Evolutionary conservation across 2,888 invertebrate genomes (phyloP), one percentile per base, ranked within the genome.

Genomic region (Chrysolina haemoptera): DNA sequence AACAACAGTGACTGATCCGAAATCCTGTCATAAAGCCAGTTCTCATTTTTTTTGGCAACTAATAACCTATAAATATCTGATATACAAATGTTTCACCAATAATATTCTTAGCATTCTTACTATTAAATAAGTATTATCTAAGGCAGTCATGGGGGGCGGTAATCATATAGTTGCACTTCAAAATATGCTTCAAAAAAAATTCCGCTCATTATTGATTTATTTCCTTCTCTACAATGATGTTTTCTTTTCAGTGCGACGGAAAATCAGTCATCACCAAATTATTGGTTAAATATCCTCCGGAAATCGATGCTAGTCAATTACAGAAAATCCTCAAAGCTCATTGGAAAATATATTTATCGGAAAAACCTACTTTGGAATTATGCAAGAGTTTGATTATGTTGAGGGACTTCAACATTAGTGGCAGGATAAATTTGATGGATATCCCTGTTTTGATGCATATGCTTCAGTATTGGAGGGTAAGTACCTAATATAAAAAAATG

Each of bases 351-450:
- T 91, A 89, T 83, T 83, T 92, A 62, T 88, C 90, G 50, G 90
- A 91, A 77, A 91, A 91, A 84, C 92, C 93, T 53, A 91, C 91
- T 79, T 86, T 91, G 78, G 93, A 92, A 86, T 88, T 93, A 79
- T 92, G 93, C 85, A 91, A 93, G 86, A 92, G 92, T 85, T 88
- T 94, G 68, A 90, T 93, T 76, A 92, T 93, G 91, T 88, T 93
- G 84, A 88, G 92, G 76, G 93, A 93, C 88, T 90, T 90, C 78
- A 91, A 90, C 82, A 91, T 92, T 79, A 91, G 91, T 82, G 93
- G 93, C 16, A 88, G 91, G 80, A 89, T 93, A 79, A 89, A 89
- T 81, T 86, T 91, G 79, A 87, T 89, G 75, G 92, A 92, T 79
- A 89, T 93, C 82, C 92, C 92, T 11, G 89, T 91, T 75, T 87